Conservation (phyloP, 2,888 invertebrate species). For the Leptopterna dolabrata region DNA sequence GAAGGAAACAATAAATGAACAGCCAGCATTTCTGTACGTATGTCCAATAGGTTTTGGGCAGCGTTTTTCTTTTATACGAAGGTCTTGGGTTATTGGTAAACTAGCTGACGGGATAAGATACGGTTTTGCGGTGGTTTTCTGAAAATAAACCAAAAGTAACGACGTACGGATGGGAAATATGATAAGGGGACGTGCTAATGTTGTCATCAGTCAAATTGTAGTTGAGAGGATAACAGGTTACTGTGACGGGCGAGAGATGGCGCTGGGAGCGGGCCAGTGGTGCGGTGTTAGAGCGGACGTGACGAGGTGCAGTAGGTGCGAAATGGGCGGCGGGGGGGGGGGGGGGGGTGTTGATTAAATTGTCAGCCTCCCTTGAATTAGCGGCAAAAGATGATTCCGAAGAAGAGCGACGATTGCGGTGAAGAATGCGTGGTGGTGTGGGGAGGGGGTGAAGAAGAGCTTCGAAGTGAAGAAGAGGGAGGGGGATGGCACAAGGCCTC, state of each 20-base stretch:
- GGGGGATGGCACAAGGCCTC: neutral
- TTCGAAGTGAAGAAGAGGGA: neutral
- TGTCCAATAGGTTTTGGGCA: no score
- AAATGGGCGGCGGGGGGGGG: no score
- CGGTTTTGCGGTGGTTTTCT: no score
- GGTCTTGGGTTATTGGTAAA: no score
- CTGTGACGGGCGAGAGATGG: neutral
- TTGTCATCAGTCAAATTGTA: neutral
- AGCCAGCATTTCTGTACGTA: no score
- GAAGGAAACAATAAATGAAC: no score
- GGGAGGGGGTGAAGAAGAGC: neutral
- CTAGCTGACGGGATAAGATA: no score
- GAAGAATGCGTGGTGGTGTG: neutral
- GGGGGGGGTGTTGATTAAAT: constrained; percentile 22
- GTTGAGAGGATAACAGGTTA: neutral
- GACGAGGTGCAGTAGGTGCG: neutral
- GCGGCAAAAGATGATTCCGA: constrained; percentile 5
- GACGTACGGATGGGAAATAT: no score
- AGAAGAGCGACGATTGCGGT: neutral
- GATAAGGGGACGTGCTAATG: no score
- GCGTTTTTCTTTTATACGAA: no score
- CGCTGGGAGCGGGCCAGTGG: constrained; percentile 13
- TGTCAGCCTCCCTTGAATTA: constrained; percentile 24
- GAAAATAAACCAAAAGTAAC: no score
- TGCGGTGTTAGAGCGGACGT: neutral